A percentile compares a stretch with the other conserved stretches of the same genome.
phyloP scores from a whole-genome alignment of 2,888 invertebrate genomes.

The Ochlodes sylvanus region DNA sequence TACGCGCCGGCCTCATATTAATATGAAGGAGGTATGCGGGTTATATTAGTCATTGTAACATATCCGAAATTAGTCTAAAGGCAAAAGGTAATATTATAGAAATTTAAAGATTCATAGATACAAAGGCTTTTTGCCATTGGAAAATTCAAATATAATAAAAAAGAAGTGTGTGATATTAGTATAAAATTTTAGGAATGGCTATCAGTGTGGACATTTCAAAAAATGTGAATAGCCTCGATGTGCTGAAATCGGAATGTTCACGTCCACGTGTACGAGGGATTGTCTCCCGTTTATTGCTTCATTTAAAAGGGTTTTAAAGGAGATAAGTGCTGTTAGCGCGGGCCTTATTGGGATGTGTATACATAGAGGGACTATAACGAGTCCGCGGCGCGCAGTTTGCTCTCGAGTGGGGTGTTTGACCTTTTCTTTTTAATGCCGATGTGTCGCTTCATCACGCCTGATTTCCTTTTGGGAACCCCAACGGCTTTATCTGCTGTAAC shows the following conservation, averaged over 20 bases:
- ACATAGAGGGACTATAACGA: constrained; percentile 50
- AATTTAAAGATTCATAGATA: too few species aligned
- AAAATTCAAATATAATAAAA: too few species aligned
- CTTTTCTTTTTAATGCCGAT: constrained; percentile 40
- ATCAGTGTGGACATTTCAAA: neutral
- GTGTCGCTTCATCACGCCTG: constrained; percentile 22
- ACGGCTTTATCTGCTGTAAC: constrained; percentile 8
- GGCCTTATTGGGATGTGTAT: constrained; percentile 62
- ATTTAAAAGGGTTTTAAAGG: constrained; percentile 73
- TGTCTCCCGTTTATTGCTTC: constrained; percentile 69
- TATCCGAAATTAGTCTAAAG: too few species aligned
- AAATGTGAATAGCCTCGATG: constrained; percentile 24
- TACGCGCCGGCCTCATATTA: neutral
- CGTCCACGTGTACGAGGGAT: constrained; percentile 25
- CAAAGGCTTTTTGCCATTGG: too few species aligned
- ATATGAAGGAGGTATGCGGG: neutral
- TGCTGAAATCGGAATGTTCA: constrained; percentile 34
- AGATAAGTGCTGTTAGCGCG: constrained; percentile 68
- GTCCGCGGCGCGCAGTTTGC: constrained; percentile 24
- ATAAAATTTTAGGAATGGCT: constrained; percentile 7
- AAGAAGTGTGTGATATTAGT: too few species aligned
- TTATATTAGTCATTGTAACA: neutral
- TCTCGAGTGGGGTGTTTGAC: constrained; percentile 43
- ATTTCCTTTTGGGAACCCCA: constrained; percentile 27
- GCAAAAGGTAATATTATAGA: too few species aligned